These are phyloP conservation scores for Ranitomeya imitator DNA, from an alignment of 2,113 vertebrate genomes.

Conservation along the genomic window DNA sequence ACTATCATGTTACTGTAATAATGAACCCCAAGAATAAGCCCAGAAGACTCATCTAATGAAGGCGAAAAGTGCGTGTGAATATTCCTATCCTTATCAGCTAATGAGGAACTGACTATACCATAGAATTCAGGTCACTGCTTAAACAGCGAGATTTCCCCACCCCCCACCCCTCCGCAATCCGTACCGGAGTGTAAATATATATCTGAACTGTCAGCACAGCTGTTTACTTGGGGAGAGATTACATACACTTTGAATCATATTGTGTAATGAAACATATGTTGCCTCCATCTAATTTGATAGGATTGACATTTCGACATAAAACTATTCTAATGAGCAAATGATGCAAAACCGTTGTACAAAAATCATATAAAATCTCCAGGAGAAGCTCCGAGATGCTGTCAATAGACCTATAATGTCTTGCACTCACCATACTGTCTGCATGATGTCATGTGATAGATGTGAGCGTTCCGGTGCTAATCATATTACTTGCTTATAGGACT, in stretches of 20 bases:
- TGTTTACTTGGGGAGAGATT: slow-evolving; percentile 37
- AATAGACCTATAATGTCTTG: background rate
- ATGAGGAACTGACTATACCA: background rate
- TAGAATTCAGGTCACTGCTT: slow-evolving; percentile 30
- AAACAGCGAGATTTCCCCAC: background rate
- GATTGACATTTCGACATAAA: slow-evolving; percentile 18
- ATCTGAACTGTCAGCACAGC: slow-evolving; percentile 39
- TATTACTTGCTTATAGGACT: slow-evolving; percentile 30
- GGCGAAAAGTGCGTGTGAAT: background rate
- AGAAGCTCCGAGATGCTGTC: background rate
- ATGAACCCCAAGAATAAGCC: background rate
- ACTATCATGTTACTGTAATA: background rate
- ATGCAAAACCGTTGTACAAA: background rate
- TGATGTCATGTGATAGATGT: slow-evolving; percentile 6
- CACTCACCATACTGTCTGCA: too few relatives aligned
- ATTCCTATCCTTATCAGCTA: background rate
- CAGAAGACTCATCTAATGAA: background rate
- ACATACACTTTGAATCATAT: slow-evolving; percentile 22
- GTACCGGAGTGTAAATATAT: slow-evolving; percentile 7
- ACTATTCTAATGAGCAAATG: slow-evolving; percentile 27
- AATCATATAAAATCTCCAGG: background rate
- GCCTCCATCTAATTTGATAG: background rate
- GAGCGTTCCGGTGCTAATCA: slow-evolving; percentile 15
- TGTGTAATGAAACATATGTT: slow-evolving; percentile 26
- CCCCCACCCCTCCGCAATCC: background rate